Base-by-base conservation (phyloP, 2,113 vertebrate species). In the Acanthisitta chloris region DNA sequence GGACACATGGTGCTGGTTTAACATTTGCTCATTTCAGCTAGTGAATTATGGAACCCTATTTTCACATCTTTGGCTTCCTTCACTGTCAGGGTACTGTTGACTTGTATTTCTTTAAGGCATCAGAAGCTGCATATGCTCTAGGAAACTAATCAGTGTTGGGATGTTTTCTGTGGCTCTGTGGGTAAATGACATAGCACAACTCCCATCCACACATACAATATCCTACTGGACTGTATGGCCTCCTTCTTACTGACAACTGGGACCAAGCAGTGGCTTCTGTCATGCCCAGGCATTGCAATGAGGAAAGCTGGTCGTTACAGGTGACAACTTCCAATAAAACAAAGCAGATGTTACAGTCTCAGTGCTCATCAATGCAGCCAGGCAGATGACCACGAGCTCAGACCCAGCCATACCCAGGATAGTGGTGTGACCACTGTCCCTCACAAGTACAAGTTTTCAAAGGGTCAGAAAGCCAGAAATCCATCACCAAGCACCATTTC, bases 171-270 rank as follows among this genome's bases (percentile, higher is more conserved):
- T 33, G 14, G n/a, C 12, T 31, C 20, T 33, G 25, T 13, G 31
- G 40, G 20, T 59, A 59, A 55, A 36, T 12, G 33, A 28, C 51
- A 46, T 40, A 29, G 12, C 80, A 42, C 59, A 48, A 59, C 36
- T 46, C 24, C 78, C 8, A 21, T 40, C 31, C 59, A 43, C 14
- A 3, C 4, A 4, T 16, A 34, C n/a, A 33, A 24, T 29, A 36
- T 43, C 58, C n/a, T 4, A 2, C 21, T 12, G 55, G 25, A 0
- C 43, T 48, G 7, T 3, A 14, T 16, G 21, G n/a, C 38, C 31
- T 45, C 28, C 1, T 49, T 38, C 49, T 36, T 81, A 48, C 54
- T 55, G 59, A 46, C 15, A 0, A 0, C 59, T 78, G 26, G 10
- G 12, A 55, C 10, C 2, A 15, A 61, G 65, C 24, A 8, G 24